phyloP scores from a whole-genome alignment of 2,888 invertebrate genomes.

The Onthophagus sagittarius region DNA sequence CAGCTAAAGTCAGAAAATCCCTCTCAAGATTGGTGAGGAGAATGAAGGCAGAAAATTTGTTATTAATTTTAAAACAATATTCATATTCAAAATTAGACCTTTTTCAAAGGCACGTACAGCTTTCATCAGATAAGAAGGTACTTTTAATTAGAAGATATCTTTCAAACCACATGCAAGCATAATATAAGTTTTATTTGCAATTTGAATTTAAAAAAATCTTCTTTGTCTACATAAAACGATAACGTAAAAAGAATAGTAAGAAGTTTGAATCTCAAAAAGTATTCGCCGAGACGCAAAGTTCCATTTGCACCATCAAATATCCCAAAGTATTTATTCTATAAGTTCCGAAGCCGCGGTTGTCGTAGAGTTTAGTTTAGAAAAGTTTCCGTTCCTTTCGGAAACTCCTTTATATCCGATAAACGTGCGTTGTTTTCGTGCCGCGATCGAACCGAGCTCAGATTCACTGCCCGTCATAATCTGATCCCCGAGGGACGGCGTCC shows the following conservation, averaged over 20 bases:
- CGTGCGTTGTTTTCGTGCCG: background rate
- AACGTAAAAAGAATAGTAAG: background rate
- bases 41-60: no score
- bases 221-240: no score
- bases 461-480: slow-evolving; percentile 47
- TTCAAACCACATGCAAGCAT: no score
- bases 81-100: no score
- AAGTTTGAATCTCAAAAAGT: background rate
- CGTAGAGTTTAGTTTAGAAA: background rate
- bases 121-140: no score
- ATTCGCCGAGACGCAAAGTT: background rate
- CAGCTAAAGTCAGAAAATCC: no score
- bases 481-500: slow-evolving; percentile 43
- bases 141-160: no score
- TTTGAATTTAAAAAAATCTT: no score
- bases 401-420: background rate
- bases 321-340: background rate
- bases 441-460: background rate
- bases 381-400: background rate
- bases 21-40: no score
- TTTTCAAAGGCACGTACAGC: no score
- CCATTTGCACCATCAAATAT: background rate
- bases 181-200: no score
- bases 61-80: no score
- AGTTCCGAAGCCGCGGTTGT: background rate